Evolutionary conservation across 2,113 vertebrate species (phyloP), one percentile per base, ranked within the genome.

Genomic region (Ahaetulla prasina): DNA sequence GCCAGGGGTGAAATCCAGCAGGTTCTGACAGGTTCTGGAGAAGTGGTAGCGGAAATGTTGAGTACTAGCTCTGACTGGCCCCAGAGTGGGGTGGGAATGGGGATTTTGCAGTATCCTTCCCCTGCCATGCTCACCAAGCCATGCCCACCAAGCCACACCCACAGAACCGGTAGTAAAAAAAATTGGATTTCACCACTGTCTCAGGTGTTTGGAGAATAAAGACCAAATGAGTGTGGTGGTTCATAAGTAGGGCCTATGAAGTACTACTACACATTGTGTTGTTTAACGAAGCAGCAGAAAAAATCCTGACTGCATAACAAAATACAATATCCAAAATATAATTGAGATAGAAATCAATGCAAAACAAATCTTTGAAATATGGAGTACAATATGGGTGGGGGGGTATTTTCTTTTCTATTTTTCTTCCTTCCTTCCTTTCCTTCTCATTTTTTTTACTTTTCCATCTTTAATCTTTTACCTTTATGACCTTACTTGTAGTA

Each of bases 401-500:
- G 10, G n/a, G 16, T 74, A 6, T 93, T 92, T 57, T 18, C 9
- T 3, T 1, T 53, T 35, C 90, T 27, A 12, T 3, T 1, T 53
- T n/a, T 89, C 94, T n/a, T 27, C 50, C 39, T 60, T 27, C 11
- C 60, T 68, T 63, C 63, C 14, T 74, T 12, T 4, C 9, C 9
- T 30, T 63, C 27, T 12, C 9, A 11, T 30, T 30, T 14, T 11
- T 68, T 7, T 6, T 1, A 30, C 63, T 74, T 35, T 39, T 74
- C 16, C 1, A 0, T 74, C 2, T 74, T 74, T 74, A 74, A 35
- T 45, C 63, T 20, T 93, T 93, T 2, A 7, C 1, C 92, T 85
- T n/a, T 87, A 57, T 90, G 43, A 0, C 3, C 93, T 94, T 89
- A 88, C 85, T 52, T 95, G 1, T 93, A 85, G 53, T 30, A 35